These are phyloP conservation scores for Neostethus bicornis DNA, from an alignment of 2,797 vertebrate species.

Conservation along the genomic window DNA sequence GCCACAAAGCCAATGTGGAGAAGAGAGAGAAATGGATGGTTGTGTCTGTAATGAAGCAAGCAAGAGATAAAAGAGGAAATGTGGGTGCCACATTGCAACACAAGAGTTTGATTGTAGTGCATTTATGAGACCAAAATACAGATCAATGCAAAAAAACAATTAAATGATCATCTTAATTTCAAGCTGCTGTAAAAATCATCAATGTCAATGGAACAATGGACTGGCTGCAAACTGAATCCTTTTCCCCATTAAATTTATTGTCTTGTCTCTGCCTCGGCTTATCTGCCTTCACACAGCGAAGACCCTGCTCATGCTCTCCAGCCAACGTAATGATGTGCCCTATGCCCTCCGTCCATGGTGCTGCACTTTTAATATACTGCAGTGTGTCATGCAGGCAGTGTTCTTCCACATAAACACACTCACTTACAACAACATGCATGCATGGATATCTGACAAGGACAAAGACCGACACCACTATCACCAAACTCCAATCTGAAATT, in stretches of 20 bases:
- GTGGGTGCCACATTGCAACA: conserved; percentile 24
- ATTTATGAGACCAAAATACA: conserved; percentile 17
- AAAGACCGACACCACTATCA: conserved; percentile 4
- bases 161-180: conserved; percentile 31
- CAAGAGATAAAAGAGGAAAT: conserved; percentile 41
- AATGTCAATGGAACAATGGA: conserved; percentile 45
- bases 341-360: conserved; percentile 57
- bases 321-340: conserved; percentile 67
- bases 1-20: conserved; percentile 61
- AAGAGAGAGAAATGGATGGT: conserved; percentile 24
- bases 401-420: conserved; percentile 5
- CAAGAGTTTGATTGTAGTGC: conserved; percentile 21
- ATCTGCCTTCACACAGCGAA: conserved; percentile 64
- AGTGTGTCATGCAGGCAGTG: conserved; percentile 35
- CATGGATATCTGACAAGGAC: conserved; percentile 3
- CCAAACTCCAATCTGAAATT: conserved; percentile 21
- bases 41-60: conserved; percentile 41
- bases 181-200: conserved; percentile 35
- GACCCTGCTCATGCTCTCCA: conserved; percentile 47
- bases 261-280: conserved; percentile 58
- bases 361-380: conserved; percentile 71
- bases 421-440: background rate
- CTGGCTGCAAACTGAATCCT: conserved; percentile 45
- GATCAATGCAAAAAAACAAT: conserved; percentile 31
- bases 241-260: conserved; percentile 56